Evolutionary conservation across 2,113 vertebrate species (phyloP).

Genomic region (Drymodes brunneopygia): DNA sequence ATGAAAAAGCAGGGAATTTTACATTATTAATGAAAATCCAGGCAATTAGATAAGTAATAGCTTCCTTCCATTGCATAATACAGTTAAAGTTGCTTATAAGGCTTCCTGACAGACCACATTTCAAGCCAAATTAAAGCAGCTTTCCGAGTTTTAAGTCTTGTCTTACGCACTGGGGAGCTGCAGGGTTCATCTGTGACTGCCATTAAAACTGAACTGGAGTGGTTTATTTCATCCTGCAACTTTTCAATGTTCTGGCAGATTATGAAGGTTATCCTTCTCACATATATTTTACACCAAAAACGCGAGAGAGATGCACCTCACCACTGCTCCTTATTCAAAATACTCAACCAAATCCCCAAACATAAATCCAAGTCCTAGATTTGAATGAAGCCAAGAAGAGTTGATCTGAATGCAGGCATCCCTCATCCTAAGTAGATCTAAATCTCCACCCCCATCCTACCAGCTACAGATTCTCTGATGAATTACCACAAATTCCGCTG

Average conservation of each 20-base stretch:
- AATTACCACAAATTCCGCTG: not conserved
- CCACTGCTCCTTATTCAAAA: not conserved
- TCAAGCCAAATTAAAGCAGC: conserved; percentile 27
- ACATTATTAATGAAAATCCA: conserved; percentile 52
- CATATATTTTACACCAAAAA: conserved; percentile 54
- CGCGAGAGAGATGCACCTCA: not conserved
- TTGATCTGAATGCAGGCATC: not conserved
- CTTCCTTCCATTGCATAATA: not conserved
- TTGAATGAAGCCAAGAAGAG: not conserved
- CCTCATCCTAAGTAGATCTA: not conserved
- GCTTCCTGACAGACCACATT: not conserved
- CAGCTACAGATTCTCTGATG: not conserved
- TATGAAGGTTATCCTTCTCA: not conserved
- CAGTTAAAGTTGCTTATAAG: conserved; percentile 5
- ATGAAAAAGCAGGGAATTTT: conserved; percentile 12
- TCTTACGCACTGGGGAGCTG: not conserved
- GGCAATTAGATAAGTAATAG: conserved; percentile 29
- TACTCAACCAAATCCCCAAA: not conserved
- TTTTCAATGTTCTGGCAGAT: not conserved
- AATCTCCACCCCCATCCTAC: not conserved
- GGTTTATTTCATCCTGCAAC: not conserved
- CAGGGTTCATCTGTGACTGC: not conserved
- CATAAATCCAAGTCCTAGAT: not conserved
- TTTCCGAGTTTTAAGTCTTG: not conserved
- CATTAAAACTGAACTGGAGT: not conserved